Percentiles rank a stretch among this genome's conserved stretches.
phyloP scores from a whole-genome alignment of 2,888 invertebrate genomes.

The Drosophila demipolita region DNA sequence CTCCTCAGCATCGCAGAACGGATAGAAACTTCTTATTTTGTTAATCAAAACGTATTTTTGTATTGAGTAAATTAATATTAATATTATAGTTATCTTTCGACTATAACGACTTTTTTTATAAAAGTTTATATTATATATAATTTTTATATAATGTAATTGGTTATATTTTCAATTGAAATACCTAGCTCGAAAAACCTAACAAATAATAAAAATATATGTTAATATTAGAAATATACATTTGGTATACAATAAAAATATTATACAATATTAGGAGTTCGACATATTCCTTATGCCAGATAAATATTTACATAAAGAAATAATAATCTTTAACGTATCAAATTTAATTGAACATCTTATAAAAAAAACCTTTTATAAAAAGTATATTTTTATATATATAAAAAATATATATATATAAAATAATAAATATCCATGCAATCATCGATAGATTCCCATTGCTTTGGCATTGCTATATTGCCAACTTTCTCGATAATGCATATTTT shows the following conservation, averaged over 20 bases:
- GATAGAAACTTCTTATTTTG: background rate
- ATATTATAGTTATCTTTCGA: background rate
- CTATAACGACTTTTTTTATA: background rate
- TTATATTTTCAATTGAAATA: background rate
- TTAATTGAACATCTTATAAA: background rate
- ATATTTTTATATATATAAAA: background rate
- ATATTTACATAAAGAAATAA: background rate
- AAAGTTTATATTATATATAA: too few relatives aligned
- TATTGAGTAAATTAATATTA: background rate
- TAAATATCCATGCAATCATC: background rate
- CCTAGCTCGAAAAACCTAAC: background rate
- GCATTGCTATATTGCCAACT: background rate
- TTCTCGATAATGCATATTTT: background rate
- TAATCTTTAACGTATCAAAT: background rate
- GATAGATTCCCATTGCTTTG: background rate
- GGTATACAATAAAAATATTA: background rate
- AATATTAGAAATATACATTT: background rate
- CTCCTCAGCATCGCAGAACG: background rate
- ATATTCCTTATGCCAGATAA: background rate
- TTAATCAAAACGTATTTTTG: background rate
- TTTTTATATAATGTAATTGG: background rate
- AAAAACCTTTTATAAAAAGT: background rate
- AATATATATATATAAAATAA: background rate
- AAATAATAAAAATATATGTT: background rate
- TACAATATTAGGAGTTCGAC: background rate